phyloP scores from a whole-genome alignment of 2,113 vertebrate genomes.

The Chamaea fasciata region DNA sequence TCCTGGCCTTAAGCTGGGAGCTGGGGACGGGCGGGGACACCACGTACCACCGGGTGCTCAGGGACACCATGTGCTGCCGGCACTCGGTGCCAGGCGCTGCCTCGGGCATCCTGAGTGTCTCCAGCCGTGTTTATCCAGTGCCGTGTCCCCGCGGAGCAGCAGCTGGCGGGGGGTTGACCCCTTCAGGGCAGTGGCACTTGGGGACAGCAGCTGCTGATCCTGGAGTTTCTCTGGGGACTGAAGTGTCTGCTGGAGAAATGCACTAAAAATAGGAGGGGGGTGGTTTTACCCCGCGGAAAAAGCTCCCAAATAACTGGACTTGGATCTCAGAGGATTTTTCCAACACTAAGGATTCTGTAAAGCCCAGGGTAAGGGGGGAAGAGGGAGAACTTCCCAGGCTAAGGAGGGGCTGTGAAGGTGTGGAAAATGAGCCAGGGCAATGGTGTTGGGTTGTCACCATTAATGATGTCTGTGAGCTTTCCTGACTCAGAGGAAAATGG shows the following conservation, averaged over 20 bases:
- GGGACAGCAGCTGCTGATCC: neutral
- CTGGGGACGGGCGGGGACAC: neutral
- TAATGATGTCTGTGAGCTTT: accelerated
- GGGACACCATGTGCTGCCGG: neutral
- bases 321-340: neutral
- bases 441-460: neutral
- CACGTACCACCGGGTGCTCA: neutral
- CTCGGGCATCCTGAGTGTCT: neutral
- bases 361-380: neutral
- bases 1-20: accelerated
- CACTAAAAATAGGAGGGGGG: accelerated
- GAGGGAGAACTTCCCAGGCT: neutral
- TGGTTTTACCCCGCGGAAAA: neutral
- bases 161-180: neutral
- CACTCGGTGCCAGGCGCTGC: neutral
- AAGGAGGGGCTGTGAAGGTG: neutral
- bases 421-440: neutral
- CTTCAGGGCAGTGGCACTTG: neutral
- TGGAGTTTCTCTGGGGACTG: neutral
- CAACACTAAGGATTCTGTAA: neutral
- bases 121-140: neutral
- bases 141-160: neutral
- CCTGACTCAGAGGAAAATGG: accelerated
- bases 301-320: neutral
- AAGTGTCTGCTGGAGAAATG: neutral